These are phyloP conservation scores for Cryptotermes secundus DNA, from an alignment of 1,140 invertebrate species.

Conservation along the genomic window DNA sequence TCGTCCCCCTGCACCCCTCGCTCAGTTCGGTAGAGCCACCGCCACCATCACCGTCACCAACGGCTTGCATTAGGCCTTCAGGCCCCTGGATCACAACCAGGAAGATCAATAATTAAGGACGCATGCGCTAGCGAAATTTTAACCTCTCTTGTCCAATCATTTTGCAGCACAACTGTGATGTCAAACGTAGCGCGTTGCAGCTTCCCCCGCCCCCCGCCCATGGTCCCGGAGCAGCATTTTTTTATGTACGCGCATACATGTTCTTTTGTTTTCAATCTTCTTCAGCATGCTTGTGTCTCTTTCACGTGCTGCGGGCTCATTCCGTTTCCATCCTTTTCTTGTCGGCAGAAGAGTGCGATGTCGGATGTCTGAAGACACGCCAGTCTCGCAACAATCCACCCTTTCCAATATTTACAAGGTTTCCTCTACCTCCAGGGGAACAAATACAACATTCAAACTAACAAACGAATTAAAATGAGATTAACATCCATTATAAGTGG, in stretches of 20 bases:
- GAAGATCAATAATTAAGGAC: constrained; percentile 30
- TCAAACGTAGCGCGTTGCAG: constrained; percentile 27
- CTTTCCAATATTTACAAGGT: neutral
- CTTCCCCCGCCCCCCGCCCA: neutral
- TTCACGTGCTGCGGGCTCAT: constrained; percentile 28
- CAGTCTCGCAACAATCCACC: neutral
- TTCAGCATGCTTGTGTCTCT: constrained; percentile 31
- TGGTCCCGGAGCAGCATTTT: neutral
- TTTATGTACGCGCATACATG: constrained; percentile 21
- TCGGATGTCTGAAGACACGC: neutral
- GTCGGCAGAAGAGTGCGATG: neutral
- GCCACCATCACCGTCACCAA: neutral
- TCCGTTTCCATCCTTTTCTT: neutral
- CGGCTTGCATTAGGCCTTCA: constrained; percentile 12
- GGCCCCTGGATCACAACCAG: constrained; percentile 24
- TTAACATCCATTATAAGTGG: neutral
- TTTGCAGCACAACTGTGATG: constrained; percentile 1
- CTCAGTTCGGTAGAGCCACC: neutral
- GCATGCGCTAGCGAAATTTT: constrained; percentile 26
- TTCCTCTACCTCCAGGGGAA: neutral
- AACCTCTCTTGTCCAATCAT: constrained; percentile 26
- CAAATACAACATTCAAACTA: neutral
- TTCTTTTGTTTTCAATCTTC: constrained; percentile 34
- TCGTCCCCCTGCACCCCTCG: neutral
- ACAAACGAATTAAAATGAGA: neutral